phyloP scores from a whole-genome alignment of 2,113 vertebrate species.

The Colaptes auratus region DNA sequence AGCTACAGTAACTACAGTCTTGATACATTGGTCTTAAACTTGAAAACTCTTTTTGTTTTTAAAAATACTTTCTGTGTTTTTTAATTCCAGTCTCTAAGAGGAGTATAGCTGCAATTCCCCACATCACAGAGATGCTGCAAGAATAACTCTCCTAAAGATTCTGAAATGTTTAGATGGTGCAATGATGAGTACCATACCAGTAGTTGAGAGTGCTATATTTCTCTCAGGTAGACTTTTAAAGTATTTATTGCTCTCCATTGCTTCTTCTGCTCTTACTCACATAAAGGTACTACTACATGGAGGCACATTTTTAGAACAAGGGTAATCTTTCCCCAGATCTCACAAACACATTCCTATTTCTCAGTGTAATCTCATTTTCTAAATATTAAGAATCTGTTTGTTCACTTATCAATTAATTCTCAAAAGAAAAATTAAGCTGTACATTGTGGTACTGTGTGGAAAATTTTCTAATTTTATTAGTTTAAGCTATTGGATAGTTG shows the following conservation, averaged over 20 bases:
- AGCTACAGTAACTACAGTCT: neutral
- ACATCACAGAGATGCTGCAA: neutral
- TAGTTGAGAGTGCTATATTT: neutral
- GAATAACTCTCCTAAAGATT: neutral
- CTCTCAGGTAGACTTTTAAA: neutral
- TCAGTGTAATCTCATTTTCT: neutral
- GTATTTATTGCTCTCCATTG: neutral
- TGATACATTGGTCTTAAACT: rapidly evolving
- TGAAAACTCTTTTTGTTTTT: neutral
- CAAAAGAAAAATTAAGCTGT: neutral
- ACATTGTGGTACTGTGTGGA: neutral
- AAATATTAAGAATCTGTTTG: neutral
- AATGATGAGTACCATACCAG: neutral
- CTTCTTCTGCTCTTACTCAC: neutral
- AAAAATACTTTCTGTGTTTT: neutral
- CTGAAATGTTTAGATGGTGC: neutral
- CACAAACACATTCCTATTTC: neutral
- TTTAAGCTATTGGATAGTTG: neutral
- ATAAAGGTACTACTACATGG: neutral
- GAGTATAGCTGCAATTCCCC: neutral
- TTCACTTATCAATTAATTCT: neutral
- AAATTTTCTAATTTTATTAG: neutral
- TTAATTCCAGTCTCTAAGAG: rapidly evolving
- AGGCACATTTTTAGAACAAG: neutral
- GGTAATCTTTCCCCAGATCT: neutral